Evolutionary conservation across 2,888 invertebrate species (phyloP).

Genomic region (Lamellibrachia satsuma): DNA sequence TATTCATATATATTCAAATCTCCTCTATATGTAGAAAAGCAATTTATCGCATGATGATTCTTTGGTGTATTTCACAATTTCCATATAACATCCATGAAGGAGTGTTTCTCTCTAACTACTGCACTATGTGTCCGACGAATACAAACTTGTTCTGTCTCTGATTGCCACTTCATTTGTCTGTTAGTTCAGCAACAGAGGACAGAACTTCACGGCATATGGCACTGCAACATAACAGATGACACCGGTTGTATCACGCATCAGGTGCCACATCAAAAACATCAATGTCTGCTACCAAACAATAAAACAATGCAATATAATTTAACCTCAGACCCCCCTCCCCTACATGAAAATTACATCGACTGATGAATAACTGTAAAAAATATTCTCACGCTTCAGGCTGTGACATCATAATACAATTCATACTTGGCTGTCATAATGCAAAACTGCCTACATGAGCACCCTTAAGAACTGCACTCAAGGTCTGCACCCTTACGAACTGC

Average conservation of each 20-base stretch:
- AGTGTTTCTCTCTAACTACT: background rate
- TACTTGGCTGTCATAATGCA: too few species aligned
- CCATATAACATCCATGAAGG: background rate
- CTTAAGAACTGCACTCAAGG: too few species aligned
- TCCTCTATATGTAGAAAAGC: background rate
- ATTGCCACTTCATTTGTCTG: background rate
- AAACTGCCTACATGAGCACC: too few species aligned
- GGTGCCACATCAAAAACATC: too few species aligned
- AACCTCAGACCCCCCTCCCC: too few species aligned
- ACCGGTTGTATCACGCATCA: background rate
- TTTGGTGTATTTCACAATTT: background rate
- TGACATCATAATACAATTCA: too few species aligned
- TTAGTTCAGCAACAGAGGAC: background rate
- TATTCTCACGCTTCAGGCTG: too few species aligned
- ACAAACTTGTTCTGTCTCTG: background rate
- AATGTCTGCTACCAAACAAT: too few species aligned
- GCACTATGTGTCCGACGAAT: background rate
- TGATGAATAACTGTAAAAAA: too few species aligned
- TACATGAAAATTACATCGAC: too few species aligned
- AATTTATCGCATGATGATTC: background rate
- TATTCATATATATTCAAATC: background rate
- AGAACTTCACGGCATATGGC: background rate
- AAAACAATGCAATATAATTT: too few species aligned
- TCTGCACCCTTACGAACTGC: too few species aligned
- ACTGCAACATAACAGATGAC: background rate